Percentiles rank a stretch among this genome's conserved stretches.
phyloP scores from a whole-genome alignment of 2,797 vertebrate species.

The Xiphophorus birchmanni region DNA sequence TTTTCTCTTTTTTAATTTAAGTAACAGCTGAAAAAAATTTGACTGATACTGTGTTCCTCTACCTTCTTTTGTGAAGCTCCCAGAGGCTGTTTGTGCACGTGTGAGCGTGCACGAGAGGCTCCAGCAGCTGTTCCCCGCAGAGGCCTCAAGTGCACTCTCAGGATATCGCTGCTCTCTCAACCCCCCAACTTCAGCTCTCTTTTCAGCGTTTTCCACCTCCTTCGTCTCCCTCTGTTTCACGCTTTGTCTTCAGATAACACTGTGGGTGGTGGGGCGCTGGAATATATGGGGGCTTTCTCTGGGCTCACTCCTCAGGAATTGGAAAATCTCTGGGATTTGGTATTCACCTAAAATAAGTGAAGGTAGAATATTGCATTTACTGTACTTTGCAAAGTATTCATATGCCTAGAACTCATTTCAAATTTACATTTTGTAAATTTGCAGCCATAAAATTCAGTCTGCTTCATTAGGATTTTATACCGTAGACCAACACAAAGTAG shows the following conservation, averaged over 20 bases:
- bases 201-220: slow-evolving; percentile 62
- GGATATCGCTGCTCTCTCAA: slow-evolving; percentile 41
- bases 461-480: neutral
- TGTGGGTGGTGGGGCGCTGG: slow-evolving; percentile 69
- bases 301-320: slow-evolving; percentile 62
- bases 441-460: neutral
- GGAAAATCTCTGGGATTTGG: slow-evolving; percentile 42
- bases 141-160: slow-evolving; percentile 70
- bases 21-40: slow-evolving; percentile 45
- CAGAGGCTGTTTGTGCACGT: slow-evolving; percentile 25
- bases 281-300: slow-evolving; percentile 70
- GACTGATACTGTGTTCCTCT: slow-evolving; percentile 31
- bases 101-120: slow-evolving; percentile 38
- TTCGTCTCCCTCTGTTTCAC: slow-evolving; percentile 74
- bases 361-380: slow-evolving; percentile 4
- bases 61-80: slow-evolving; percentile 37
- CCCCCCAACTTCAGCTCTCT: slow-evolving; percentile 54
- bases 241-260: slow-evolving; percentile 72
- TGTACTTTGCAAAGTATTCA: neutral
- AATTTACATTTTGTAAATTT: neutral
- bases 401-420: neutral
- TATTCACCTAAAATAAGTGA: slow-evolving; percentile 39
- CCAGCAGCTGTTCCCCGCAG: slow-evolving; percentile 74
- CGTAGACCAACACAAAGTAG: neutral
- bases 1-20: slow-evolving; percentile 32